Evolutionary conservation across 2,797 vertebrate species (phyloP), one percentile per base, ranked within the genome.

Genomic region (Harpagifer antarcticus): DNA sequence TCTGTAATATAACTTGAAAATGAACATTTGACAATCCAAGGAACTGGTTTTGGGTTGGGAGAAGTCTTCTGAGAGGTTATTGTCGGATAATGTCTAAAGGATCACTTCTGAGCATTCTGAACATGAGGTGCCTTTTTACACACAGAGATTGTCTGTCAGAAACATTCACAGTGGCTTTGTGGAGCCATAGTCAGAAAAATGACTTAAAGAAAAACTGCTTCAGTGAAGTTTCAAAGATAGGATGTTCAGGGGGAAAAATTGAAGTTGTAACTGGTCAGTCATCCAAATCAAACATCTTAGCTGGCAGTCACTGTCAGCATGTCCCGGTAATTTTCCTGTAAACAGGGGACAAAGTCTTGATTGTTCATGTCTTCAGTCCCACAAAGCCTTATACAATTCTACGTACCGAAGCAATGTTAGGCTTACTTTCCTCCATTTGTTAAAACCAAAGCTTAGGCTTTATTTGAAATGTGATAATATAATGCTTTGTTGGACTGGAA

Each of bases 381-480:
- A 27, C 27, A 27, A 27, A 27, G 27, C 27, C 27, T 27, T 27
- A 27, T 27, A 27, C 27, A 27, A 27, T 27, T 27, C 27, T 27
- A 19, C 2, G 11, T 63, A 27, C 17, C 15, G 14, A 19, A 49
- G 0, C 31, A 49, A 37, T 4, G 6, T 53, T 14, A 12, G 33
- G 19, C 15, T 23, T 13, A 64, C 50, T 44, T 13, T 61, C 43
- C 14, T 68, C n/a, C 20, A 52, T 15, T 20, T 56, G 45, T 37
- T 10, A 8, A 40, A 5, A 33, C 6, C 13, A 20, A 20, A 57
- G 5, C 6, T 5, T 7, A 17, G 11, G 37, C 27, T 53, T 47
- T 37, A n/a, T 53, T 17, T 53, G 15, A 54, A 27, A 45, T 40
- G 7, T 37, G 27, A 73, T 43, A 45, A 40, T 71, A 56, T 65